Conservation (phyloP, 2,888 invertebrate genomes). For the Hirtodrosophila histrioides region DNA sequence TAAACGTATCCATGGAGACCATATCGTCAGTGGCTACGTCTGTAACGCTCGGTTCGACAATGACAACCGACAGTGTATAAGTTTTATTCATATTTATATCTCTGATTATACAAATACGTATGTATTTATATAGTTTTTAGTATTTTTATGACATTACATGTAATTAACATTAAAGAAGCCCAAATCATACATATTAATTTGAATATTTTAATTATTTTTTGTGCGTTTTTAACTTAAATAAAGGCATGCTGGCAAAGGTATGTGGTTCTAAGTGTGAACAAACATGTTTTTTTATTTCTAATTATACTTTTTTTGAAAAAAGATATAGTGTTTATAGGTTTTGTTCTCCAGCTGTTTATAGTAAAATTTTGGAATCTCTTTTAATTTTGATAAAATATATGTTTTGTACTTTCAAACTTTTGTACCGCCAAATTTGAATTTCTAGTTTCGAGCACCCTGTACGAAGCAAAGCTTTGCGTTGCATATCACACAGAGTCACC, state of each 20-base stretch:
- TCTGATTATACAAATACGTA: constrained; percentile 10
- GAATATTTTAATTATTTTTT: constrained; percentile 28
- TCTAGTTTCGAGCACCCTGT: constrained; percentile 13
- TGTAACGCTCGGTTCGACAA: constrained; percentile 69
- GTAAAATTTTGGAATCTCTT: too few species aligned
- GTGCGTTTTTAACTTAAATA: constrained; percentile 36
- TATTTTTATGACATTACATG: background rate
- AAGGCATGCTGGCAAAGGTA: constrained; percentile 11
- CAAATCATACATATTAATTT: constrained; percentile 26
- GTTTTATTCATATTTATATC: constrained; percentile 4
- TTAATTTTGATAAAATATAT: too few species aligned
- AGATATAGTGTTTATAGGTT: too few species aligned
- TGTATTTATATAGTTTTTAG: constrained; percentile 23
- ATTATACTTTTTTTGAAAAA: too few species aligned
- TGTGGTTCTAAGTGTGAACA: too few species aligned
- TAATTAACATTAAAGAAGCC: constrained; percentile 9
- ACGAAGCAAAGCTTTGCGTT: constrained; percentile 7
- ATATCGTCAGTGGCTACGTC: constrained; percentile 83
- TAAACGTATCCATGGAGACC: constrained; percentile 82
- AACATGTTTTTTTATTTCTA: too few species aligned
- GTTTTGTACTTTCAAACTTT: background rate
- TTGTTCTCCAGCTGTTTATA: too few species aligned
- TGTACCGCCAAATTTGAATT: constrained; percentile 17
- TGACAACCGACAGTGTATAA: constrained; percentile 64
- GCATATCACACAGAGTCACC: constrained; percentile 12